Evolutionary conservation across 1,140 invertebrate species (phyloP).

Genomic region (Drosophila gunungcola): DNA sequence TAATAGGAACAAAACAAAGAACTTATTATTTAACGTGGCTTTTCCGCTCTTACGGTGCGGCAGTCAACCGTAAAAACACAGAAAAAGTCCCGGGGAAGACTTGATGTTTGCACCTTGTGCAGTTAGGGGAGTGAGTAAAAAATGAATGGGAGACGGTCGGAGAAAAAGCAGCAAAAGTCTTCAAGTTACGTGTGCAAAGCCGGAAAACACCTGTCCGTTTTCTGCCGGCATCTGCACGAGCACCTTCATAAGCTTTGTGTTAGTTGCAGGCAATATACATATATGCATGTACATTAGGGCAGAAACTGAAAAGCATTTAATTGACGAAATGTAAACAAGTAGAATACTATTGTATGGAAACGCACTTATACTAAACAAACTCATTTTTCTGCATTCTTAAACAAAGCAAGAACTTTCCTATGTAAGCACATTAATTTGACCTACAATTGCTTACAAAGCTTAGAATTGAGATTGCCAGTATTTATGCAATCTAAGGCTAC

Average conservation of each 20-base stretch:
- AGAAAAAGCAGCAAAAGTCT: constrained; percentile 23
- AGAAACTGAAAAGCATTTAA: background rate
- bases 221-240: constrained; percentile 1
- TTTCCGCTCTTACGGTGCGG: constrained; percentile 26
- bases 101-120: constrained; percentile 27
- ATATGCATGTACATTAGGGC: constrained; percentile 7
- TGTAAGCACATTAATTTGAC: too few relatives aligned
- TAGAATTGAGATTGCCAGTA: too few relatives aligned
- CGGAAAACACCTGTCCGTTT: constrained; percentile 72
- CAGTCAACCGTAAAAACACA: constrained; percentile 66
- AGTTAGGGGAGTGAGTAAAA: constrained; percentile 20
- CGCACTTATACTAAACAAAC: constrained; percentile 9
- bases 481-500: too few relatives aligned
- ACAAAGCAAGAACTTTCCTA: constrained; percentile 9
- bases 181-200: constrained; percentile 33
- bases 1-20: constrained; percentile 21
- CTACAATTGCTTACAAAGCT: too few relatives aligned
- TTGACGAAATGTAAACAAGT: constrained; percentile 76
- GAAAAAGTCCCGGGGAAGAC: constrained; percentile 1
- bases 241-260: constrained; percentile 8
- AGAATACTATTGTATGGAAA: constrained; percentile 27
- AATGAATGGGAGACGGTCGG: constrained; percentile 14
- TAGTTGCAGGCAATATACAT: constrained; percentile 29
- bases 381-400: too few relatives aligned
- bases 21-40: constrained; percentile 48